These are phyloP conservation scores for Cyanistes caeruleus DNA, from an alignment of 2,113 vertebrate genomes.

Conservation along the genomic window DNA sequence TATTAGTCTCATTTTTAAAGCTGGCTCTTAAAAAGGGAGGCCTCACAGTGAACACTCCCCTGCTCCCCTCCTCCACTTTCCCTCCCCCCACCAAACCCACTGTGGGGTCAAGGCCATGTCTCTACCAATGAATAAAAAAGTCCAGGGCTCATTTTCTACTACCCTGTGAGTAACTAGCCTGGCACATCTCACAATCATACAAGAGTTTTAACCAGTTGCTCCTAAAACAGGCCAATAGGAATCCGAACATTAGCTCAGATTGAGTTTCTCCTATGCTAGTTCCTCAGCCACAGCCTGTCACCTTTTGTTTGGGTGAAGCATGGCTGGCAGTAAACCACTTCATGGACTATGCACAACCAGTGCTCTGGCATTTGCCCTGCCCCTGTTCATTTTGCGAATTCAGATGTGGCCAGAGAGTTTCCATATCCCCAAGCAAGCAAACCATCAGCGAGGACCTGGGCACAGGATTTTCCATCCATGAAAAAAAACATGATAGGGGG, in stretches of 20 bases:
- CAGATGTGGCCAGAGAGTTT: background rate
- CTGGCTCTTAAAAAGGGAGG: background rate
- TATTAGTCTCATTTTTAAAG: background rate
- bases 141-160: background rate
- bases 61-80: accelerated
- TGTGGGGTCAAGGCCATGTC: background rate
- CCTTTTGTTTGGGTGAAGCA: background rate
- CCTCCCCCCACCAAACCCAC: background rate
- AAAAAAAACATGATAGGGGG: background rate
- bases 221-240: background rate
- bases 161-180: background rate
- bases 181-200: background rate
- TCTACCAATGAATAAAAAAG: background rate
- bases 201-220: background rate
- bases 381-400: background rate
- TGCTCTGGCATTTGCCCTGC: background rate
- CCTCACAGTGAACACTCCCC: background rate
- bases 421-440: background rate
- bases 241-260: background rate
- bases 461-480: background rate
- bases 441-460: background rate
- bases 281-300: background rate
- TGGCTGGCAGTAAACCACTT: background rate
- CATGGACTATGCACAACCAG: background rate
- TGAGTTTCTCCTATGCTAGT: background rate